These are phyloP conservation scores for Phyllotis vaccarum DNA, from an alignment of 2,797 vertebrate genomes.

Conservation along the genomic window DNA sequence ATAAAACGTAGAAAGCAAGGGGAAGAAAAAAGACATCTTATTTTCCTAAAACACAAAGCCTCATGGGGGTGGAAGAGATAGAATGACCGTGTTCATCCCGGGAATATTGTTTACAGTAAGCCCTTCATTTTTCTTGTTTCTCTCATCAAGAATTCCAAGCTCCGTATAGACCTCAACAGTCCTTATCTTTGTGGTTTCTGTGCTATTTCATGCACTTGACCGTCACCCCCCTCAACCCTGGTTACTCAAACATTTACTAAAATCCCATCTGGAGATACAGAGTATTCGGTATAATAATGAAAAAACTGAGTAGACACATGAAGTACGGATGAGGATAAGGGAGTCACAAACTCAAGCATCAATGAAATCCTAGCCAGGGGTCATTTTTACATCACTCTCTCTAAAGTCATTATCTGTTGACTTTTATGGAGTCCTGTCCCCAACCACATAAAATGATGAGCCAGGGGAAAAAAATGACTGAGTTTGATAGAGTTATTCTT, in stretches of 20 bases:
- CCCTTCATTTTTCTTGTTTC: background rate
- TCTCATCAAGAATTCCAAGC: background rate
- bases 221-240: background rate
- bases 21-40: background rate
- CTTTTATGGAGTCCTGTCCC: background rate
- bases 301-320: background rate
- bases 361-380: background rate
- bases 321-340: background rate
- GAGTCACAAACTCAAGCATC: background rate
- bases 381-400: background rate
- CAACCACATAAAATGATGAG: background rate
- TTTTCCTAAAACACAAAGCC: background rate
- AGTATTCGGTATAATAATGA: background rate
- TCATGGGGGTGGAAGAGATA: background rate
- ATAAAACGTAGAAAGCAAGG: background rate
- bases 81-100: background rate
- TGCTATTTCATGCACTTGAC: constrained; percentile 4
- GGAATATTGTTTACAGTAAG: background rate
- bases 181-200: background rate
- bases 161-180: background rate
- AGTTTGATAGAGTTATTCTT: constrained; percentile 15
- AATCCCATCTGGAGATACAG: background rate
- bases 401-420: background rate
- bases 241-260: constrained; percentile 13
- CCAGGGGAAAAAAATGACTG: background rate